These are phyloP conservation scores for Mareca penelope DNA, from an alignment of 2,797 vertebrate genomes.

Conservation along the genomic window DNA sequence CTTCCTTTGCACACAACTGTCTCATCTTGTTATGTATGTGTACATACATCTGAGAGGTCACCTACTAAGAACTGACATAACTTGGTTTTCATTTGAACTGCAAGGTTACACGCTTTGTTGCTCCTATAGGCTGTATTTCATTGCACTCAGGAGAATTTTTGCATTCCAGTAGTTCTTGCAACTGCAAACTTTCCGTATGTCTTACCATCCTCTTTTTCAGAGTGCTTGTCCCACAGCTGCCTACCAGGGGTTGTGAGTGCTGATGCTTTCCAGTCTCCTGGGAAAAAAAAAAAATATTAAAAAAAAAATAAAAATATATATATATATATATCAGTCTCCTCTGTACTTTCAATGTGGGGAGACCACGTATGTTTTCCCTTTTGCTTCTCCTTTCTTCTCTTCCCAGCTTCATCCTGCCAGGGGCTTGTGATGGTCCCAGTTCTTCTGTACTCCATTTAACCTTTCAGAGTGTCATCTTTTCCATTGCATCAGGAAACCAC, in stretches of 20 bases:
- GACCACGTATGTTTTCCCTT: fast-evolving
- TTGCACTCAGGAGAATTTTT: not conserved
- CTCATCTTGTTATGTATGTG: not conserved
- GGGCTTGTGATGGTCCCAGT: not conserved
- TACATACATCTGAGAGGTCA: not conserved
- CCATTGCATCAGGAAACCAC: not conserved
- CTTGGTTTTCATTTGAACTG: conserved; percentile 18
- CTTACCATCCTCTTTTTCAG: not conserved
- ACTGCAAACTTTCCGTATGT: not conserved
- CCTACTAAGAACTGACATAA: not conserved
- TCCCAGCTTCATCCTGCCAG: not conserved
- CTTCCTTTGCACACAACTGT: conserved; percentile 32
- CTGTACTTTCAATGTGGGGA: not conserved
- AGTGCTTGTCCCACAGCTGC: fast-evolving
- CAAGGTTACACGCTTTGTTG: not conserved
- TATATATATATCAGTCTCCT: not conserved
- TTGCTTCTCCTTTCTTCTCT: not conserved
- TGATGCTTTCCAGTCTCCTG: not conserved
- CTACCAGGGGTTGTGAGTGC: not conserved
- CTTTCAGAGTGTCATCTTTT: not conserved
- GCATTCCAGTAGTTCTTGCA: not conserved
- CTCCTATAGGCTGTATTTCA: not conserved
- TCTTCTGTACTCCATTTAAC: not conserved
- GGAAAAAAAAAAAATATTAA: no score
- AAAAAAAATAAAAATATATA: no score